A percentile compares a stretch with the other conserved stretches of the same genome.
Evolutionary conservation across 2,888 invertebrate genomes (phyloP).

Genomic region (Nomada fucata): DNA sequence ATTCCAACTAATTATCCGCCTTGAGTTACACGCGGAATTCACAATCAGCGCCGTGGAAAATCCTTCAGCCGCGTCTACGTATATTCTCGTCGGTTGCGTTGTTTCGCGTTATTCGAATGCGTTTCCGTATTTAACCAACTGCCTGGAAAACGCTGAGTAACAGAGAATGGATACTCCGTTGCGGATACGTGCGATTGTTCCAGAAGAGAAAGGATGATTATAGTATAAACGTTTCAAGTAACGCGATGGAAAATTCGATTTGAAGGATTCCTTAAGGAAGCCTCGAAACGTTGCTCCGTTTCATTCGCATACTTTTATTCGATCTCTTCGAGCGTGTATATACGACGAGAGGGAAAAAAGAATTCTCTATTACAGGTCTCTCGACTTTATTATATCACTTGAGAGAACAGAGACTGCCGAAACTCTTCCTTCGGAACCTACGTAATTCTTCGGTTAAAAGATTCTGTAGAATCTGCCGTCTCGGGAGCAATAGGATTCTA

Average conservation of each 20-base stretch:
- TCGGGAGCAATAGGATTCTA: too few relatives aligned
- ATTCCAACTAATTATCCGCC: neutral
- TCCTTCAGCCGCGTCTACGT: slow-evolving; percentile 59
- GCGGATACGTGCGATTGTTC: neutral
- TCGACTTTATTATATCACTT: neutral
- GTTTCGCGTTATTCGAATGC: slow-evolving; percentile 22
- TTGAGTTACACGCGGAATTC: slow-evolving; percentile 39
- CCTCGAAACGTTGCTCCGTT: neutral
- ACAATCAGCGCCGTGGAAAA: slow-evolving; percentile 55
- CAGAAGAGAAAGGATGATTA: neutral
- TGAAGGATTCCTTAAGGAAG: neutral
- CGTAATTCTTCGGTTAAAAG: too few relatives aligned
- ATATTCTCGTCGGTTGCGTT: slow-evolving; percentile 24
- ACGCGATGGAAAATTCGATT: neutral
- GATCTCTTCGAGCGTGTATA: neutral
- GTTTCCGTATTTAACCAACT: slow-evolving; percentile 51
- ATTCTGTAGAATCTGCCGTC: too few relatives aligned
- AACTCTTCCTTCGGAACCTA: neutral
- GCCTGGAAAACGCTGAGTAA: slow-evolving; percentile 38
- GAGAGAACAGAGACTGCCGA: neutral
- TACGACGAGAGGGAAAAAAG: neutral
- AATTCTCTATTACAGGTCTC: neutral
- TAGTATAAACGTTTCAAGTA: neutral
- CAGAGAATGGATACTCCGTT: slow-evolving; percentile 5
- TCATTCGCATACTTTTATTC: neutral